Base-by-base conservation (phyloP, 2,888 invertebrate genomes). In the Leptodirus hochenwartii region DNA sequence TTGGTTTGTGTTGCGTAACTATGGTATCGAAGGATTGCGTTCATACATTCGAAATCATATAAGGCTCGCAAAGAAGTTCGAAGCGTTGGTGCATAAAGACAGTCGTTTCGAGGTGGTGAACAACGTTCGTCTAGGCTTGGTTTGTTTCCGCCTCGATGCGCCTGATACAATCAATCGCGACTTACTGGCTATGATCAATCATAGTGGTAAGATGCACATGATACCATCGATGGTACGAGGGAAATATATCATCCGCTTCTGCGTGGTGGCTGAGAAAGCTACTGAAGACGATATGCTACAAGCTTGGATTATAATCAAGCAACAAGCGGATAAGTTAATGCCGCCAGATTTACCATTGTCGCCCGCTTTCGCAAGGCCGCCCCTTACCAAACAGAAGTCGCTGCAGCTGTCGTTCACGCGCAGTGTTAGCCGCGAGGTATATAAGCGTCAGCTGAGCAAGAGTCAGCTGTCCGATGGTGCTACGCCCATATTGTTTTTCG, bases 1-100 rank as follows among this genome's bases (percentile, higher is more conserved):
- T 10, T 90, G 87, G 87, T 88, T 88, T 49, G 84, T 85, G 2
- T 60, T 74, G 37, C 61, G 87, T 26, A 69, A 70, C 38, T 87
- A 85, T 45, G 88, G 88, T 2, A 64, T 87, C 1, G 66, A 63
- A 15, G 84, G 84, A 1, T 56, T 88, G n/a, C 81, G 80, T 47
- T 62, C 66, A 16, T 82, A 87, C 50, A 84, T 90, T 29, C 61
- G 88, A 24, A 76, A 81, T 54, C 84, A 87, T 46, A 76, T 79
- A 37, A 58, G 64, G 14, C 51, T 85, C 37, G 84, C 84, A 1
- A 78, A 78, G 49, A 56, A 67, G 36, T 82, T 85, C 46, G 80
- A 77, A 47, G 52, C 56, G 17, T 51, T 72, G 22, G 71, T 82
- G n/a, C 54, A 56, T 25, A 61, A 63, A 28, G 80, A 85, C 47